A percentile compares a stretch with the other conserved stretches of the same genome.
phyloP scores from a whole-genome alignment of 2,888 invertebrate species.

The Notodonta ziczac region DNA sequence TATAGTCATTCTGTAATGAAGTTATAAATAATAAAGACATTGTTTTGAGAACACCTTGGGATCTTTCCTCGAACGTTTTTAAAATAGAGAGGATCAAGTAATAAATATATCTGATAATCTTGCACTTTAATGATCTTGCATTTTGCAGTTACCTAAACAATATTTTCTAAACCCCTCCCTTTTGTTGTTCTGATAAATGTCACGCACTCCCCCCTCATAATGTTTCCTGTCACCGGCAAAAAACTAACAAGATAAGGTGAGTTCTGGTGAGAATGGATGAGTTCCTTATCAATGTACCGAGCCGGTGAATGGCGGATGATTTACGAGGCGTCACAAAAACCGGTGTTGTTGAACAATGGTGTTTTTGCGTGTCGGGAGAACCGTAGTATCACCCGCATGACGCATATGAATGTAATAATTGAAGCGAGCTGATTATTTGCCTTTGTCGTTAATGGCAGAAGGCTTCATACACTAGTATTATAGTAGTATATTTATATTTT shows the following conservation, averaged over 20 bases:
- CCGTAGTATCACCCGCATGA: not conserved
- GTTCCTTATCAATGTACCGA: constrained; percentile 1
- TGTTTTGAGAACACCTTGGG: too few relatives aligned
- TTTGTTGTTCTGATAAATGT: too few relatives aligned
- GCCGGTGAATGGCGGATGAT: constrained; percentile 1
- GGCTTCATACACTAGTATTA: too few relatives aligned
- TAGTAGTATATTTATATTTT: too few relatives aligned
- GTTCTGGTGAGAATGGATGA: constrained; percentile 3
- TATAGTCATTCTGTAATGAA: not conserved
- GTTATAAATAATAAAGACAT: too few relatives aligned
- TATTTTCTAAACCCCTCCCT: too few relatives aligned
- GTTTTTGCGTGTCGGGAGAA: not conserved
- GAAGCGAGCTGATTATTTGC: not conserved
- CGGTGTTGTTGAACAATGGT: not conserved
- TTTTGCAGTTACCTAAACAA: too few relatives aligned
- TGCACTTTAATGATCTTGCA: too few relatives aligned
- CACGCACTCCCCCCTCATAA: not conserved
- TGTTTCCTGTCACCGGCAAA: not conserved
- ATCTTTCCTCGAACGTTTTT: too few relatives aligned
- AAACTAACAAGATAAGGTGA: constrained; percentile 3
- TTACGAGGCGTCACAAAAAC: constrained; percentile 3
- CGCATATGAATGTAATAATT: not conserved
- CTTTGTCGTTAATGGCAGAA: not conserved
- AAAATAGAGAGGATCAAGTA: too few relatives aligned
- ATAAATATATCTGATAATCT: too few relatives aligned